A percentile compares a stretch with the other conserved stretches of the same genome.
Evolutionary conservation across 2,113 vertebrate genomes (phyloP).

Genomic region (human (Homo sapiens)): DNA sequence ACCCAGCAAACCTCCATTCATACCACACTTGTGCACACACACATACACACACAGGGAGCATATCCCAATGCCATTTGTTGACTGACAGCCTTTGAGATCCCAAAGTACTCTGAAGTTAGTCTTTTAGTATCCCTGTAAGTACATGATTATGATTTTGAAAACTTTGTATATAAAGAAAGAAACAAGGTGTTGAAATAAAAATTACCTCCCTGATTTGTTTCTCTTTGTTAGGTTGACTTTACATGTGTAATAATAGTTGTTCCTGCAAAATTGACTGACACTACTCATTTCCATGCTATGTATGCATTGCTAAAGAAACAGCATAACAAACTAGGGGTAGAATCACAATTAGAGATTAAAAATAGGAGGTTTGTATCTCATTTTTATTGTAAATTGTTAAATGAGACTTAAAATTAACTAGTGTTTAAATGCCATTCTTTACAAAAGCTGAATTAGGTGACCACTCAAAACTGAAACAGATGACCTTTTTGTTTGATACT

Average conservation of each 20-base stretch:
- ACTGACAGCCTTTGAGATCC: not conserved
- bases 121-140: not conserved
- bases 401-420: not conserved
- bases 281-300: not conserved
- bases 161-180: not conserved
- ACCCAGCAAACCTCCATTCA: not conserved
- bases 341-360: slow-evolving; percentile 15
- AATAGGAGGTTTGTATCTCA: not conserved
- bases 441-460: slow-evolving; percentile 85
- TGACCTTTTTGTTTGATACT: slow-evolving; percentile 84
- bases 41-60: not conserved
- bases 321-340: not conserved
- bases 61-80: not conserved
- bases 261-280: not conserved
- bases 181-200: not conserved
- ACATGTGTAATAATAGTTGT: not conserved
- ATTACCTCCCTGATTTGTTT: not conserved
- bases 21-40: not conserved
- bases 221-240: not conserved
- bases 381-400: not conserved
- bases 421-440: slow-evolving; percentile 70
- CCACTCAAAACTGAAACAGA: slow-evolving; percentile 87
- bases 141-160: not conserved
- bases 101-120: not conserved
- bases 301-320: not conserved